phyloP scores from a whole-genome alignment of 2,113 vertebrate species.

The Cyphomyrus plagiostoma region DNA sequence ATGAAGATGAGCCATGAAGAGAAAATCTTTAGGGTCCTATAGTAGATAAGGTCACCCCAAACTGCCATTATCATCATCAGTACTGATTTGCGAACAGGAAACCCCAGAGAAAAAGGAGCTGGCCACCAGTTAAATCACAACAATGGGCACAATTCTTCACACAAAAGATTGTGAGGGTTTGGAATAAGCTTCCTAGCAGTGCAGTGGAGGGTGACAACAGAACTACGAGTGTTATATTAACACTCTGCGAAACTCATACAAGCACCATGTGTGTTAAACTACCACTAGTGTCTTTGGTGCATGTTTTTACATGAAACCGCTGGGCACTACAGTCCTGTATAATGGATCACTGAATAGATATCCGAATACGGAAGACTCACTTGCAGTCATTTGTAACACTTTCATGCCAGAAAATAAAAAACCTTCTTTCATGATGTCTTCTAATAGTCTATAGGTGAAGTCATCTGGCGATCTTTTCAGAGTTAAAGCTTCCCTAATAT shows the following conservation, averaged over 20 bases:
- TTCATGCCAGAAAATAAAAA: background rate
- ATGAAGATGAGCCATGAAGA: background rate
- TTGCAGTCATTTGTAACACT: background rate
- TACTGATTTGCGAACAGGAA: background rate
- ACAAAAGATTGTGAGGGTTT: background rate
- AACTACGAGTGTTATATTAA: background rate
- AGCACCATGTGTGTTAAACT: background rate
- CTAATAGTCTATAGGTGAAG: background rate
- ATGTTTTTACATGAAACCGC: background rate
- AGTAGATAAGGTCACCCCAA: background rate
- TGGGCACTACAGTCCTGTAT: background rate
- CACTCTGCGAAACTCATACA: background rate
- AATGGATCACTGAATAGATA: background rate
- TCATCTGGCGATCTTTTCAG: background rate
- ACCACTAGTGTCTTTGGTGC: background rate
- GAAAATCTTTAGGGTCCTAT: background rate
- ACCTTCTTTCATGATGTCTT: background rate
- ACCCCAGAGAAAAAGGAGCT: background rate
- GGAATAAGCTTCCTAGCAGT: background rate
- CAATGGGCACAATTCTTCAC: background rate
- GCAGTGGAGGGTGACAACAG: background rate
- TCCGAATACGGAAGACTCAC: background rate
- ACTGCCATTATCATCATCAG: background rate
- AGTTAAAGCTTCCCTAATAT: background rate
- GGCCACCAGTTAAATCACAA: background rate